phyloP scores from a whole-genome alignment of 2,113 vertebrate genomes.

The Oncorhynchus masou region DNA sequence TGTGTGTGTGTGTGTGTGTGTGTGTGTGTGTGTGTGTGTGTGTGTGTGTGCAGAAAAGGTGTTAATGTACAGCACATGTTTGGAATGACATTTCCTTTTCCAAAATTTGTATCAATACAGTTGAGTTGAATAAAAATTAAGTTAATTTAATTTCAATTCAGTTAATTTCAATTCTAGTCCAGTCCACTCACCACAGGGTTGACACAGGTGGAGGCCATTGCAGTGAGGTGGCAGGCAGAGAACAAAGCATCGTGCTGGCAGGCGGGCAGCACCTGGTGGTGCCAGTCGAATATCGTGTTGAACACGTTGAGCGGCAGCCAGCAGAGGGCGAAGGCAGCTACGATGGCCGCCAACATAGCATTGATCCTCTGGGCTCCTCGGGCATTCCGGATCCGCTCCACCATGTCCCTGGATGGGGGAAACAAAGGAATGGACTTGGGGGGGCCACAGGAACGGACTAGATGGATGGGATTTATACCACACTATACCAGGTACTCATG shows the following conservation, averaged over 20 bases:
- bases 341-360: constrained; percentile 71
- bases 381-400: constrained; percentile 66
- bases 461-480: too few species aligned
- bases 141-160: too few species aligned
- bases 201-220: constrained; percentile 77
- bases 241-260: constrained; percentile 77
- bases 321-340: constrained; percentile 71
- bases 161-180: too few species aligned
- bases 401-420: constrained; percentile 58
- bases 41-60: too few species aligned
- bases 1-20: too few species aligned
- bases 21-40: too few species aligned
- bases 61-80: too few species aligned
- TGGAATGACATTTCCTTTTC: too few species aligned
- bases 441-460: too few species aligned
- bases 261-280: constrained; percentile 70
- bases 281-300: constrained; percentile 77
- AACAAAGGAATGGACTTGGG: background rate
- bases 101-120: too few species aligned
- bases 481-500: too few species aligned
- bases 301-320: constrained; percentile 79
- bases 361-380: constrained; percentile 67
- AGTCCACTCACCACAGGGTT: constrained; percentile 62
- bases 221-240: constrained; percentile 74
- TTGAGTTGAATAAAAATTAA: too few species aligned